Evolutionary conservation across 2,888 invertebrate species (phyloP).

Genomic region (Eupeodes luniger): DNA sequence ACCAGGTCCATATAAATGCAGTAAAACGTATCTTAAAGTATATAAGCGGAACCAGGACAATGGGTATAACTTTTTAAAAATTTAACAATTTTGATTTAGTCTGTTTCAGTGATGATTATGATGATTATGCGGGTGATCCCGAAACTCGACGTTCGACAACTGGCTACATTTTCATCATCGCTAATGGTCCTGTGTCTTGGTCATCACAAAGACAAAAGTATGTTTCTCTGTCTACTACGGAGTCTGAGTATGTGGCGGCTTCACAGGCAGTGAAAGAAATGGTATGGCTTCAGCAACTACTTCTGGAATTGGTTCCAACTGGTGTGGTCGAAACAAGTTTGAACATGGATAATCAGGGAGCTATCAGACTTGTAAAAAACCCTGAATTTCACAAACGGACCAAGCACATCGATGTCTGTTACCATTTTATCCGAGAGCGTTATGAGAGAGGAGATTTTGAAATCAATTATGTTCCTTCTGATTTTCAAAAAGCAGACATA

Average conservation of each 20-base stretch:
- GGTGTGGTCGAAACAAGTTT: constrained; percentile 7
- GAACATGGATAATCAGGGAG: constrained; percentile 1
- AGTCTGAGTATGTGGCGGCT: constrained; percentile 1
- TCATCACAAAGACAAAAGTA: background rate
- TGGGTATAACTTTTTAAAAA: constrained; percentile 2
- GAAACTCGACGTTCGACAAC: background rate
- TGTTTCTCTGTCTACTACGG: background rate
- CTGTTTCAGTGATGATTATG: constrained; percentile 10
- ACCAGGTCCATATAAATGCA: background rate
- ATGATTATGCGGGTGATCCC: background rate
- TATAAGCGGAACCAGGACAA: background rate
- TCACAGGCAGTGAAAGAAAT: constrained; percentile 8
- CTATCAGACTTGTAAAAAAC: background rate
- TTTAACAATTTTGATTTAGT: background rate
- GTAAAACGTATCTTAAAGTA: background rate
- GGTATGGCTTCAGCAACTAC: background rate
- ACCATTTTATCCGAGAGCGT: no score
- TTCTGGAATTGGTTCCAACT: constrained; percentile 1
- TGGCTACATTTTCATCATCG: background rate
- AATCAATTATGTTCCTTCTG: no score
- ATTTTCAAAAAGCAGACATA: no score
- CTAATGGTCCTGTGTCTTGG: background rate
- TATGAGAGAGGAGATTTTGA: no score
- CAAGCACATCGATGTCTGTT: background rate
- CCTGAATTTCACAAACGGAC: constrained; percentile 10